Conservation (phyloP, 2,888 invertebrate genomes). For the Lithophane semibrunnea region DNA sequence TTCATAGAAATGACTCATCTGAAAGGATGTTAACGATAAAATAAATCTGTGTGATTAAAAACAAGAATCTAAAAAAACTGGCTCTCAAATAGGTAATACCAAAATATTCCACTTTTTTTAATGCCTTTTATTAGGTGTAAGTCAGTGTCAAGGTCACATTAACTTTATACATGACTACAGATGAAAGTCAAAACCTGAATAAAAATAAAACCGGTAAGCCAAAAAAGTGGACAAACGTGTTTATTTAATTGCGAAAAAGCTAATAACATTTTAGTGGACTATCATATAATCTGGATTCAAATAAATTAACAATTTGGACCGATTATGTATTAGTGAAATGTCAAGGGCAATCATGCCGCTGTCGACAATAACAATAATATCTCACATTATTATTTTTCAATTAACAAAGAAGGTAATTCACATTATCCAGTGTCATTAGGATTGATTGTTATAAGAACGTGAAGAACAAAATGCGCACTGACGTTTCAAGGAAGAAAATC, state of each 20-base stretch:
- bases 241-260: slow-evolving; percentile 35
- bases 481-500: slow-evolving; percentile 10
- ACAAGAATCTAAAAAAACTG: slow-evolving; percentile 5
- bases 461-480: slow-evolving; percentile 1
- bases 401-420: slow-evolving; percentile 33
- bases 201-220: slow-evolving; percentile 15
- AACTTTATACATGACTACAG: not conserved
- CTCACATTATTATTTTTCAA: slow-evolving; percentile 34
- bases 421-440: slow-evolving; percentile 25
- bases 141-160: slow-evolving; percentile 28
- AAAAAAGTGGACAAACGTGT: slow-evolving; percentile 32
- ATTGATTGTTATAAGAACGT: slow-evolving; percentile 28
- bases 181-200: slow-evolving; percentile 43
- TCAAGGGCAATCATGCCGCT: slow-evolving; percentile 42
- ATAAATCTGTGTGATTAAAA: not conserved
- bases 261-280: not conserved
- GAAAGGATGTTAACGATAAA: not conserved
- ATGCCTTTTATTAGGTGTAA: not conserved
- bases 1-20: slow-evolving; percentile 3
- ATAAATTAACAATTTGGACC: slow-evolving; percentile 42
- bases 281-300: slow-evolving; percentile 26
- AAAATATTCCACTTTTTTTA: slow-evolving; percentile 1
- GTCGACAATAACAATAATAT: slow-evolving; percentile 30
- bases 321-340: slow-evolving; percentile 41
- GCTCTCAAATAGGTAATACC: not conserved